Conservation (phyloP, 2,888 invertebrate species). For the Sthenelais limicola region DNA sequence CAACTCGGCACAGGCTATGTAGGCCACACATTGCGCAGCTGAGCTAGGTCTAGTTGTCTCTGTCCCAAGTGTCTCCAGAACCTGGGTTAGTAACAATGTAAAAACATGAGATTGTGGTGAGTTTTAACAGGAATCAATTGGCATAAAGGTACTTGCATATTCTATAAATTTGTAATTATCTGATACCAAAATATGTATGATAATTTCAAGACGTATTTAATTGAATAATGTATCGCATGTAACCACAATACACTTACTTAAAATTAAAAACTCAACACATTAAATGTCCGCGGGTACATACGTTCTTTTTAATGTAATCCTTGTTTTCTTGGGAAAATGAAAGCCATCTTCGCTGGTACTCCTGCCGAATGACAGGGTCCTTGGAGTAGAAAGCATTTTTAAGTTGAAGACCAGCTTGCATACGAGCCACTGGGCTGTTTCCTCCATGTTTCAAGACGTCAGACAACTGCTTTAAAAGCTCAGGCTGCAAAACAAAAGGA, state of each 20-base stretch:
- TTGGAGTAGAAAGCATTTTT: conserved; percentile 98
- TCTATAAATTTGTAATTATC: too few species aligned
- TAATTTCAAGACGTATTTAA: too few species aligned
- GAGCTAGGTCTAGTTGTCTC: conserved; percentile 95
- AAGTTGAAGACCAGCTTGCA: conserved; percentile 98
- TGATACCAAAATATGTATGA: too few species aligned
- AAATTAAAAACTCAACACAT: too few species aligned
- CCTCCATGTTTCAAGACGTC: conserved; percentile 91
- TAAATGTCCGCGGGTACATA: too few species aligned
- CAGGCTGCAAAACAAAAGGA: conserved; percentile 77
- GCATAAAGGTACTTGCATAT: too few species aligned
- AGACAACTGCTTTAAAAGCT: conserved; percentile 93
- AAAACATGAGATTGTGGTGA: too few species aligned
- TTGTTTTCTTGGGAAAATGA: conserved; percentile 89
- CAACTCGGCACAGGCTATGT: conserved; percentile 96
- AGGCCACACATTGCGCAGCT: conserved; percentile 99
- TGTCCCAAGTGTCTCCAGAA: conserved; percentile 93
- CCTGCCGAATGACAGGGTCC: conserved; percentile 84
- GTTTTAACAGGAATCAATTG: too few species aligned
- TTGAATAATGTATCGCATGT: too few species aligned
- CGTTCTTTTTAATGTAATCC: conserved; percentile 94
- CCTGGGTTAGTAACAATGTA: conserved; percentile 77
- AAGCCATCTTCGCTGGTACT: conserved; percentile 95
- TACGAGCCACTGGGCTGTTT: conserved; percentile 93
- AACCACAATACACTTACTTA: too few species aligned